Conservation (phyloP, 2,888 invertebrate species). For the Mythimna ferrago region DNA sequence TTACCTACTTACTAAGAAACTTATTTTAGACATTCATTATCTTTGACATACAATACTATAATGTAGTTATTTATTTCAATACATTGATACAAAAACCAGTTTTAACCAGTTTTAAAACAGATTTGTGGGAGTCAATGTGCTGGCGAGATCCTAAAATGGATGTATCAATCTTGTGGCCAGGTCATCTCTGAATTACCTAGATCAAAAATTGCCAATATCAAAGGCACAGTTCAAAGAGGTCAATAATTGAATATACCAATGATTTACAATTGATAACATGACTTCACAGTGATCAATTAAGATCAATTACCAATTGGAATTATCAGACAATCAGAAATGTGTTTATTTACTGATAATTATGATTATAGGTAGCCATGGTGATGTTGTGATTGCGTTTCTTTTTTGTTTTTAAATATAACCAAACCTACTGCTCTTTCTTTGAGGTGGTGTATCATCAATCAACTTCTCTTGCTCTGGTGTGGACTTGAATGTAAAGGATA, state of each 20-base stretch:
- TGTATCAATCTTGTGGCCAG: not conserved
- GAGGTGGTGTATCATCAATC: too few species aligned
- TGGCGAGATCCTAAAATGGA: not conserved
- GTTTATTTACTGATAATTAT: slow-evolving; percentile 38
- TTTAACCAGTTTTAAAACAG: slow-evolving; percentile 17
- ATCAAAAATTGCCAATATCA: slow-evolving; percentile 26
- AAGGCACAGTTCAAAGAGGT: slow-evolving; percentile 23
- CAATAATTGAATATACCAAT: slow-evolving; percentile 33
- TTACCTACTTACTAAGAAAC: not conserved
- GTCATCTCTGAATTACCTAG: not conserved
- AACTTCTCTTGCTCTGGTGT: too few species aligned
- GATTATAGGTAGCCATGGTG: not conserved
- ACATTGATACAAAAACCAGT: slow-evolving; percentile 7
- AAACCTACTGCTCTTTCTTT: too few species aligned
- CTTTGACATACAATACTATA: not conserved
- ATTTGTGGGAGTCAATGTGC: slow-evolving; percentile 10
- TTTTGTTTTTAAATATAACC: not conserved
- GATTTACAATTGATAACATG: slow-evolving; percentile 44
- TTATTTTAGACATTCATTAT: not conserved
- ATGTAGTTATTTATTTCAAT: slow-evolving; percentile 1
- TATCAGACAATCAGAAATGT: slow-evolving; percentile 10
- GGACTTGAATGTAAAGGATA: too few species aligned
- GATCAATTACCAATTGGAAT: slow-evolving; percentile 54
- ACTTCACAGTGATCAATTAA: slow-evolving; percentile 62
- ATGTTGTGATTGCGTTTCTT: slow-evolving; percentile 8